These are phyloP conservation scores for Ganaspis sp. DNA, from an alignment of 1,140 invertebrate genomes.

Conservation along the genomic window DNA sequence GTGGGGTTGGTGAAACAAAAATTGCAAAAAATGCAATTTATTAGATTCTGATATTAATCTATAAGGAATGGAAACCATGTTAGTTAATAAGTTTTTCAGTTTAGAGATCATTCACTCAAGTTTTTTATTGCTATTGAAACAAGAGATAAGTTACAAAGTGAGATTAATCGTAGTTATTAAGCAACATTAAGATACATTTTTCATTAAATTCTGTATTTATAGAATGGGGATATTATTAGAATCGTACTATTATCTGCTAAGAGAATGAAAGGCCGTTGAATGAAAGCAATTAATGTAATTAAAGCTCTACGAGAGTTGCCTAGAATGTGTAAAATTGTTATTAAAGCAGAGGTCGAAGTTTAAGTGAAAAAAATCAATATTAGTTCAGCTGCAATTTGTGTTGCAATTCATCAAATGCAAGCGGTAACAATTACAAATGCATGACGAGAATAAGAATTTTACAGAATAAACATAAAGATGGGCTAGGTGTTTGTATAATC, in stretches of 20 bases:
- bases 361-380: neutral
- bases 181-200: neutral
- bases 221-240: neutral
- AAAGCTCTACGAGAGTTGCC: neutral
- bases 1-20: too few species aligned
- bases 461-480: too few species aligned
- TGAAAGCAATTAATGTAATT: conserved; percentile 19
- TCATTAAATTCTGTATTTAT: neutral
- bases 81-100: neutral
- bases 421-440: too few species aligned
- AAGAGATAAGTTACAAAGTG: neutral
- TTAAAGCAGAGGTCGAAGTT: neutral
- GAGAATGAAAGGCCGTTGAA: neutral
- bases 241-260: neutral
- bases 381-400: neutral
- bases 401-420: neutral
- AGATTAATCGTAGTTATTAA: neutral
- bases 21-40: too few species aligned
- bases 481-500: too few species aligned
- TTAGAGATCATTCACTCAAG: neutral
- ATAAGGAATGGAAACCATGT: too few species aligned
- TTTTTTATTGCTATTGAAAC: neutral
- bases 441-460: too few species aligned
- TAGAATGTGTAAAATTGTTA: neutral
- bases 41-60: too few species aligned